Conservation (phyloP, 2,113 vertebrate species). For the Leucopternis melanops region DNA sequence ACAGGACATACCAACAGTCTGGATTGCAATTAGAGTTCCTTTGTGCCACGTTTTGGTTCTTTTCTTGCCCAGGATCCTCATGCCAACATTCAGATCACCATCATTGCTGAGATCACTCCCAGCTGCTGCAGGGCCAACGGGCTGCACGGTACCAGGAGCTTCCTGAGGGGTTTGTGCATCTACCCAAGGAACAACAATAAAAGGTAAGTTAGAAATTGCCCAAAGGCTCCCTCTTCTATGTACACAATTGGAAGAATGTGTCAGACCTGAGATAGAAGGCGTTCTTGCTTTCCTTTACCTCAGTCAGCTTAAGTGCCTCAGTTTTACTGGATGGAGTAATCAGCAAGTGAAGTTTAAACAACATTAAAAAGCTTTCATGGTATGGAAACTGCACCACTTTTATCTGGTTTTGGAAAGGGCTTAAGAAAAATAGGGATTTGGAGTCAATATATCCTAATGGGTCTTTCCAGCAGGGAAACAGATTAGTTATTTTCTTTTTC, state of each 20-base stretch:
- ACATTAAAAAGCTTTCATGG: background rate
- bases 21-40: conserved; percentile 88
- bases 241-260: rapidly evolving
- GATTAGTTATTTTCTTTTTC: background rate
- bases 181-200: background rate
- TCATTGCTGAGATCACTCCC: conserved; percentile 76
- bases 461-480: background rate
- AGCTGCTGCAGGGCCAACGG: conserved; percentile 2
- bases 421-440: background rate
- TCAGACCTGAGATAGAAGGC: rapidly evolving
- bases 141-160: background rate
- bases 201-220: rapidly evolving
- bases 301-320: background rate
- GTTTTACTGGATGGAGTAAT: background rate
- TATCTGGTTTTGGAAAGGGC: background rate
- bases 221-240: rapidly evolving
- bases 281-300: background rate
- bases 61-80: conserved; percentile 94
- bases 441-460: rapidly evolving
- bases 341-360: background rate
- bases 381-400: background rate
- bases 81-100: conserved; percentile 83
- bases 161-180: conserved; percentile 1
- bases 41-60: conserved; percentile 96
- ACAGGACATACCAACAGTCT: conserved; percentile 70